A percentile compares a stretch with the other conserved stretches of the same genome.
Conservation (phyloP, 2,797 vertebrate species). For the Myotis daubentonii region DNA sequence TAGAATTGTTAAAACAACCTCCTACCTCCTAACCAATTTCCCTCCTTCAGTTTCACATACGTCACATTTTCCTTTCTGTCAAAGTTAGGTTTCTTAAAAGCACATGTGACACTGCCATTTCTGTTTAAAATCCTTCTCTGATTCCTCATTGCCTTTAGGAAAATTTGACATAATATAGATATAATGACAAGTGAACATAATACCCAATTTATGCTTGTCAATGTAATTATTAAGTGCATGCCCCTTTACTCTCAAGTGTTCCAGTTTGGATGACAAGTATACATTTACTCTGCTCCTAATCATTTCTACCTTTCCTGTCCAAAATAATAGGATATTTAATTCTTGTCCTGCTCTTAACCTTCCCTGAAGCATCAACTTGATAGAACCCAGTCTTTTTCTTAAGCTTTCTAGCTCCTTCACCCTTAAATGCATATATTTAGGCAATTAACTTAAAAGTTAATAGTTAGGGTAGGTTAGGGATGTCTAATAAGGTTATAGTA, state of each 20-base stretch:
- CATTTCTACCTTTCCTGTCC: slow-evolving; percentile 42
- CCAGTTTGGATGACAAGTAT: background rate
- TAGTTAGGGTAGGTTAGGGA: background rate
- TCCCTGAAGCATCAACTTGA: slow-evolving; percentile 3
- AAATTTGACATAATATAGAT: background rate
- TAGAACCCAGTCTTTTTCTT: background rate
- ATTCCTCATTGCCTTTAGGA: slow-evolving; percentile 6
- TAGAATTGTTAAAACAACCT: slow-evolving; percentile 41
- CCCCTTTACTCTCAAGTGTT: background rate
- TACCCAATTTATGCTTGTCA: background rate
- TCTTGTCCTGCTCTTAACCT: slow-evolving; percentile 9
- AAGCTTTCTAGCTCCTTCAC: background rate
- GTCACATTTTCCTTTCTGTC: slow-evolving; percentile 10
- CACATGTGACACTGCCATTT: background rate
- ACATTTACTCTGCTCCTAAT: slow-evolving; percentile 22
- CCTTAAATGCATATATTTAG: background rate
- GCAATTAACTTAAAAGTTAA: slow-evolving; percentile 1
- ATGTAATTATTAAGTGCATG: background rate
- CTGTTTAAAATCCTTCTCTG: slow-evolving; percentile 33
- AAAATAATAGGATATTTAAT: slow-evolving; percentile 9
- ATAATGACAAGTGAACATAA: background rate
- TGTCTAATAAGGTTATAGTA: slow-evolving; percentile 11
- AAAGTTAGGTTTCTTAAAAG: slow-evolving; percentile 49
- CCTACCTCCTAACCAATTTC: slow-evolving; percentile 22
- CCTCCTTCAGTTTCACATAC: background rate